Conservation (phyloP, 2,113 vertebrate species). For the Cervus canadensis region DNA sequence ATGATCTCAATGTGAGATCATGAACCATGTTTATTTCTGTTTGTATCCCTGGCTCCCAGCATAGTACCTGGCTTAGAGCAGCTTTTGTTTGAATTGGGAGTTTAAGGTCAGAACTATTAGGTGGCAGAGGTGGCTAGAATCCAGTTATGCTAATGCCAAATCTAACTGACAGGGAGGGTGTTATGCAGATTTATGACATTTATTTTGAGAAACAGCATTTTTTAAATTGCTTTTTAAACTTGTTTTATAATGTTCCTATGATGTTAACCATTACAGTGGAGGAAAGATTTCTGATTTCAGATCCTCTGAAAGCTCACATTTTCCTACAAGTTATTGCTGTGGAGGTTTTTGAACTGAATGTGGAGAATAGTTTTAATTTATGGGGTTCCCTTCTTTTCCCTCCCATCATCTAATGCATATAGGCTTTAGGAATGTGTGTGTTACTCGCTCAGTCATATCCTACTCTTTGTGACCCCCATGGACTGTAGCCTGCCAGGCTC, state of each 20-base stretch:
- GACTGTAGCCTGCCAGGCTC: not conserved
- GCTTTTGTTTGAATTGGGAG: constrained; percentile 41
- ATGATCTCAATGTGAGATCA: not conserved
- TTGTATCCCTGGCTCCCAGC: constrained; percentile 42
- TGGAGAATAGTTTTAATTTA: not conserved
- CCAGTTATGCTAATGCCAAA: not conserved
- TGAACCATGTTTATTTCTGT: constrained; percentile 46
- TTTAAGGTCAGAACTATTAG: not conserved
- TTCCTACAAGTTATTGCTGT: not conserved
- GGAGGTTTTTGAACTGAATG: not conserved
- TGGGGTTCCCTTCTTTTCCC: not conserved
- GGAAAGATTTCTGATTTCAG: constrained; percentile 34
- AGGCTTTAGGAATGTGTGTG: not conserved
- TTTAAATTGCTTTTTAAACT: not conserved
- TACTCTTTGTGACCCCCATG: not conserved
- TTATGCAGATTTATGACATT: not conserved
- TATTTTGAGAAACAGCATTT: not conserved
- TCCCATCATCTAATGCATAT: not conserved
- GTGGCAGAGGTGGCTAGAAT: not conserved
- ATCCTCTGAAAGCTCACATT: not conserved
- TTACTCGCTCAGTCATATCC: not conserved
- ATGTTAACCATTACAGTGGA: not conserved
- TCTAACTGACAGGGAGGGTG: not conserved
- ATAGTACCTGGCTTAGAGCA: not conserved
- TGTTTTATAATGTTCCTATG: constrained; percentile 2